phyloP scores from a whole-genome alignment of 2,888 invertebrate genomes.

The Ophonus ardosiacus region DNA sequence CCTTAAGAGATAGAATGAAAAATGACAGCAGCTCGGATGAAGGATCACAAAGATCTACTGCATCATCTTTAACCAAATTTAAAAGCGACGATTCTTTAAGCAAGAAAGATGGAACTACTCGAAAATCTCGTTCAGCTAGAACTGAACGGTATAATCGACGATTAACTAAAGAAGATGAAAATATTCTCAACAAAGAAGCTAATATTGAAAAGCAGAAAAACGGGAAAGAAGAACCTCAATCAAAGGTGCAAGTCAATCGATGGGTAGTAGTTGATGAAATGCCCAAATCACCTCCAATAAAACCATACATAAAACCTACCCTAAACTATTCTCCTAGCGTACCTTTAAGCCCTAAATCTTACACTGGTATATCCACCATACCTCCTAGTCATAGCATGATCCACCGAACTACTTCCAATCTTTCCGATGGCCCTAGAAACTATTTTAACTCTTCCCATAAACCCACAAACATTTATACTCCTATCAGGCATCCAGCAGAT shows the following conservation, averaged over 20 bases:
- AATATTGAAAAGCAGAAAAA: slow-evolving; percentile 70
- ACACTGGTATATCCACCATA: slow-evolving; percentile 73
- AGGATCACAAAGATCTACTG: slow-evolving; percentile 83
- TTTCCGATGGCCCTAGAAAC: slow-evolving; percentile 58
- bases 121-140: slow-evolving; percentile 84
- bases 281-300: slow-evolving; percentile 54
- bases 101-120: slow-evolving; percentile 78
- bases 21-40: slow-evolving; percentile 85
- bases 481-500: slow-evolving; percentile 4
- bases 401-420: slow-evolving; percentile 52
- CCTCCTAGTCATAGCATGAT: slow-evolving; percentile 72
- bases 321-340: slow-evolving; percentile 47
- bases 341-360: slow-evolving; percentile 64
- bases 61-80: slow-evolving; percentile 82
- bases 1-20: slow-evolving; percentile 79
- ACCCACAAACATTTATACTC: slow-evolving; percentile 43
- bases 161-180: slow-evolving; percentile 84
- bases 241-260: slow-evolving; percentile 42
- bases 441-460: slow-evolving; percentile 57
- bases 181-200: slow-evolving; percentile 78
- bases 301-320: slow-evolving; percentile 48
- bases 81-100: slow-evolving; percentile 84
- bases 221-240: slow-evolving; percentile 70
- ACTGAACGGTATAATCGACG: slow-evolving; percentile 89
- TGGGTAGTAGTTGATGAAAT: slow-evolving; percentile 60